Conservation (phyloP, 2,888 invertebrate species). For the Anticlea derivata region DNA sequence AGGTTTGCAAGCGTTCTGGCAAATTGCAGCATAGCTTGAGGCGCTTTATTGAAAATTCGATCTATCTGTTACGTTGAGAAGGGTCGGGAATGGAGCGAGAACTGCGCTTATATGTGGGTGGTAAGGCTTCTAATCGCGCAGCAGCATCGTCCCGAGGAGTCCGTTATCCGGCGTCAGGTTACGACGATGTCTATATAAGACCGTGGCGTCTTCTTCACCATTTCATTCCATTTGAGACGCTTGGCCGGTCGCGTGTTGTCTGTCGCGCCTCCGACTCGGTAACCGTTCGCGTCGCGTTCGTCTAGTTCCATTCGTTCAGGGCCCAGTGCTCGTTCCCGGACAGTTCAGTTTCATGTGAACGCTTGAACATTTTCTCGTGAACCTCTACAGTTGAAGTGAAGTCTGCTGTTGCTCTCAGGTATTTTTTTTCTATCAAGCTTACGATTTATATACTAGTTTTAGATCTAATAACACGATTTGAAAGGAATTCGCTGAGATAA, state of each 20-base stretch:
- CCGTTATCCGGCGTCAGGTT: slow-evolving; percentile 84
- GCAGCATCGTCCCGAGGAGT: slow-evolving; percentile 56
- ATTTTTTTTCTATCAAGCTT: slow-evolving; percentile 25
- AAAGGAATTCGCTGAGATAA: slow-evolving; percentile 15
- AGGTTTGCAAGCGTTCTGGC: slow-evolving; percentile 61
- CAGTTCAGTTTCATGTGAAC: slow-evolving; percentile 73
- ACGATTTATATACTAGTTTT: slow-evolving; percentile 19
- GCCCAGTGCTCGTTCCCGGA: slow-evolving; percentile 68
- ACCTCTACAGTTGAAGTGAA: slow-evolving; percentile 52
- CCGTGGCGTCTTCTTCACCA: slow-evolving; percentile 81
- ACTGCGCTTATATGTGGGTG: slow-evolving; percentile 54
- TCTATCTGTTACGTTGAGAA: slow-evolving; percentile 73
- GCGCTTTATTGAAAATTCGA: slow-evolving; percentile 81
- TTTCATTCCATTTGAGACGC: slow-evolving; percentile 82
- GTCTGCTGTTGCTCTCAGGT: slow-evolving; percentile 52
- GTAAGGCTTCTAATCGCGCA: slow-evolving; percentile 59
- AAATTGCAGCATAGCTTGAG: slow-evolving; percentile 77
- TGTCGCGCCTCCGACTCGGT: slow-evolving; percentile 46
- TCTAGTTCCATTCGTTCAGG: slow-evolving; percentile 55
- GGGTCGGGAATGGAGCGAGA: slow-evolving; percentile 48
- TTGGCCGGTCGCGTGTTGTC: slow-evolving; percentile 63
- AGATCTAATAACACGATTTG: slow-evolving; percentile 15
- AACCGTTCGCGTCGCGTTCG: slow-evolving; percentile 57
- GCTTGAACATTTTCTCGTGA: slow-evolving; percentile 67
- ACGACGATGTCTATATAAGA: slow-evolving; percentile 83